phyloP scores from a whole-genome alignment of 1,140 invertebrate genomes.

The Heliothis subflexa region DNA sequence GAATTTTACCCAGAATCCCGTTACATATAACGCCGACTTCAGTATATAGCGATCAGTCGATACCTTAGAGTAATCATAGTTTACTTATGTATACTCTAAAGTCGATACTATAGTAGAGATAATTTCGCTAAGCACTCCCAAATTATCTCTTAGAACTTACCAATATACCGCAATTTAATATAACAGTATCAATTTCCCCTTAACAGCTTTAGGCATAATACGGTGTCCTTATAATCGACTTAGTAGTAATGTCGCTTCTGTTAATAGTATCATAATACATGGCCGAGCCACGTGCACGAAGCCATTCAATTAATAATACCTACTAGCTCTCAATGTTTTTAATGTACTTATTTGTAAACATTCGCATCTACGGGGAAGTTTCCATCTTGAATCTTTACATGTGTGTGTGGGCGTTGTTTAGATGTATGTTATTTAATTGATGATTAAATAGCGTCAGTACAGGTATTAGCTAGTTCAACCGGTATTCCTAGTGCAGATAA shows the following conservation, averaged over 20 bases:
- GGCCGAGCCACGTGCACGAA: conserved; percentile 22
- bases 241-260: conserved; percentile 15
- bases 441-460: not conserved
- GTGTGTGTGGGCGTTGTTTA: not conserved
- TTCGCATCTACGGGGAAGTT: conserved; percentile 20
- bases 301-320: conserved; percentile 39
- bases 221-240: conserved; percentile 1
- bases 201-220: conserved; percentile 27
- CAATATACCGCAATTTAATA: not conserved
- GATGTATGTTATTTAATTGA: not conserved
- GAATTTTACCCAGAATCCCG: no score
- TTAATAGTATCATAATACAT: conserved; percentile 25
- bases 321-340: conserved; percentile 15
- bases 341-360: conserved; percentile 38
- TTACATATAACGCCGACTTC: no score
- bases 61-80: no score
- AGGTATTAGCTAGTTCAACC: no score
- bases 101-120: no score
- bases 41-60: no score
- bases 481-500: no score
- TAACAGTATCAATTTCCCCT: not conserved
- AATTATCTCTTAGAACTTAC: not conserved
- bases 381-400: conserved; percentile 1
- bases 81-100: no score
- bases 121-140: no score